Percentiles rank a stretch among this genome's conserved stretches.
These are phyloP conservation scores for Dioctria linearis DNA, from an alignment of 2,888 invertebrate genomes.

Conservation along the genomic window DNA sequence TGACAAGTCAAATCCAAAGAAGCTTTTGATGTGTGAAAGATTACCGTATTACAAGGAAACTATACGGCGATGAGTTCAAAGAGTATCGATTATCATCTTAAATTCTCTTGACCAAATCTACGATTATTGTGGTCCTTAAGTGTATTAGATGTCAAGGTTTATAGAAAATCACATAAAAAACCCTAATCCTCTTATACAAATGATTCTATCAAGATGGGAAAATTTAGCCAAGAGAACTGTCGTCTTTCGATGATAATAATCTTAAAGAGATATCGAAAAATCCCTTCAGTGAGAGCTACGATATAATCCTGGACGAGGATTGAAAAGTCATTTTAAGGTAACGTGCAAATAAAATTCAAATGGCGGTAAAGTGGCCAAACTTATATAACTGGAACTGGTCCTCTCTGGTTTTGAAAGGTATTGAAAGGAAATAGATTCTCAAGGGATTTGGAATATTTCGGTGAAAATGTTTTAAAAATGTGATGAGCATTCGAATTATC, in stretches of 20 bases:
- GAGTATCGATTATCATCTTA: constrained; percentile 34
- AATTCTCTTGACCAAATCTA: neutral
- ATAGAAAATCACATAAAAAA: constrained; percentile 2
- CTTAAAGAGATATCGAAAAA: neutral
- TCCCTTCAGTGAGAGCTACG: neutral
- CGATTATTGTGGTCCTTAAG: constrained; percentile 30
- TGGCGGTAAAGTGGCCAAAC: no score
- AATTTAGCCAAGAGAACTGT: neutral
- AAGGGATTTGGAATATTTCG: no score
- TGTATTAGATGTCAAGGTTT: constrained; percentile 38
- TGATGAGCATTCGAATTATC: no score
- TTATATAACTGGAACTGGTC: no score
- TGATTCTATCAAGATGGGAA: constrained; percentile 17
- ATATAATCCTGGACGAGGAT: neutral
- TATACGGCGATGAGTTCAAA: neutral
- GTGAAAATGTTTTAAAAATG: no score
- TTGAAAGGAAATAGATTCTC: no score
- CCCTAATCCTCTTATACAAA: constrained; percentile 28
- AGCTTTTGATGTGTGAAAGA: constrained; percentile 17
- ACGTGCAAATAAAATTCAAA: no score
- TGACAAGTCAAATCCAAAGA: neutral
- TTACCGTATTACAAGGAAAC: constrained; percentile 6
- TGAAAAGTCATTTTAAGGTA: no score
- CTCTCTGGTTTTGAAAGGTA: no score
- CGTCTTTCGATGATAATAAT: neutral